Conservation (phyloP, 1,140 invertebrate species). For the Popillia japonica region DNA sequence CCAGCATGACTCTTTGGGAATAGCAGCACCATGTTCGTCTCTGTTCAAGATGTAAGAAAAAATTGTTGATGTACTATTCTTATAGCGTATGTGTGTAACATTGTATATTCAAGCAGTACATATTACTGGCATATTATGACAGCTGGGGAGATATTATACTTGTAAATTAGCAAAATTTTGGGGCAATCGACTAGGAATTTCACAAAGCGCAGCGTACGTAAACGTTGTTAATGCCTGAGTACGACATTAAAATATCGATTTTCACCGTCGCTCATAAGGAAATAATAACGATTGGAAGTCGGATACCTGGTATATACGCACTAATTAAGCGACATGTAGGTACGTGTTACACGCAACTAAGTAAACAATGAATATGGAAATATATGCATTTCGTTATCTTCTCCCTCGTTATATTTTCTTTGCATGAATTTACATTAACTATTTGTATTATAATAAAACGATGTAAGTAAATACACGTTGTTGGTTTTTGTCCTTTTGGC, state of each 20-base stretch:
- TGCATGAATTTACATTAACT: conserved; percentile 28
- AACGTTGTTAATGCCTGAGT: neutral
- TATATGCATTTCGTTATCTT: conserved; percentile 18
- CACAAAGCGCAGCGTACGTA: neutral
- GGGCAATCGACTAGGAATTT: neutral
- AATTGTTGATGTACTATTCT: too few species aligned
- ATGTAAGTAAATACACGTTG: neutral
- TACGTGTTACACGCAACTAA: conserved; percentile 17
- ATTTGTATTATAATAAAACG: conserved; percentile 23
- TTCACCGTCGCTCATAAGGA: neutral
- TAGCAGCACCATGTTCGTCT: too few species aligned
- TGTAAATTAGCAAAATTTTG: neutral
- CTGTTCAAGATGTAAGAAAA: too few species aligned
- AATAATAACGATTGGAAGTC: neutral
- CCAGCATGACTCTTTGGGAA: too few species aligned
- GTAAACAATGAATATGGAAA: conserved; percentile 28
- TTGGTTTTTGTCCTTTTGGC: conserved; percentile 12
- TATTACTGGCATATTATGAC: too few species aligned
- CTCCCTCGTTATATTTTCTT: neutral
- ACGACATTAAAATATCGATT: conserved; percentile 11
- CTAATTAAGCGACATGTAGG: neutral
- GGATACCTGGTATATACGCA: neutral
- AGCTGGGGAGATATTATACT: too few species aligned
- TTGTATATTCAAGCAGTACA: too few species aligned
- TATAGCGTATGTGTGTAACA: too few species aligned